Evolutionary conservation across 2,797 vertebrate genomes (phyloP).

Genomic region (Sebastiscus tertius): DNA sequence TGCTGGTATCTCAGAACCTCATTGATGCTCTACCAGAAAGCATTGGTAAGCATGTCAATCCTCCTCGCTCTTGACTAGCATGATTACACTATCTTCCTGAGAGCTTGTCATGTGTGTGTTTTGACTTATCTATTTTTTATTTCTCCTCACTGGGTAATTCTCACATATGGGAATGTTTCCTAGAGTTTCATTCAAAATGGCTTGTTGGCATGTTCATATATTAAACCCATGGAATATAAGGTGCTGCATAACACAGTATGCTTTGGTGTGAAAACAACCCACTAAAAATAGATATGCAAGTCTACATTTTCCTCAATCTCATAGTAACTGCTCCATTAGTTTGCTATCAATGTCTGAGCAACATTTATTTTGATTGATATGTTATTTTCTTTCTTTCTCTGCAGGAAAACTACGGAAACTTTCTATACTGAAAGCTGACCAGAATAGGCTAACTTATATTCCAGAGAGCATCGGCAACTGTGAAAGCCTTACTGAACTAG

Average conservation of each 20-base stretch:
- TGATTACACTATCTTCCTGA: neutral
- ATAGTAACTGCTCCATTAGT: neutral
- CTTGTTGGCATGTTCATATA: neutral
- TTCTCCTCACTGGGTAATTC: neutral
- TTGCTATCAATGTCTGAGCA: neutral
- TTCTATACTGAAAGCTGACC: slow-evolving; percentile 96
- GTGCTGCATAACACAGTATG: neutral
- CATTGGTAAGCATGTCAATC: slow-evolving; percentile 83
- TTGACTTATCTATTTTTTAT: neutral
- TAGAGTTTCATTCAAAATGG: neutral
- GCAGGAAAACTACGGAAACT: slow-evolving; percentile 91
- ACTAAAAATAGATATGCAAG: neutral
- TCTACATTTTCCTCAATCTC: neutral
- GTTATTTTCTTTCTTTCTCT: slow-evolving; percentile 25
- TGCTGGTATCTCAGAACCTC: slow-evolving; percentile 96
- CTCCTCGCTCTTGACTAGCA: neutral
- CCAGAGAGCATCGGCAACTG: slow-evolving; percentile 95
- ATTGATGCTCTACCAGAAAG: slow-evolving; percentile 92
- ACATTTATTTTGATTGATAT: neutral
- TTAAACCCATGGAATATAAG: neutral
- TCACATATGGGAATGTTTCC: neutral
- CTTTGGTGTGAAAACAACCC: neutral
- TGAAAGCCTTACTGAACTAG: slow-evolving; percentile 95
- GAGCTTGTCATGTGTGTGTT: neutral
- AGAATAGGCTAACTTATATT: slow-evolving; percentile 91